phyloP scores from a whole-genome alignment of 2,888 invertebrate genomes.

The Scaeva pyrastri region DNA sequence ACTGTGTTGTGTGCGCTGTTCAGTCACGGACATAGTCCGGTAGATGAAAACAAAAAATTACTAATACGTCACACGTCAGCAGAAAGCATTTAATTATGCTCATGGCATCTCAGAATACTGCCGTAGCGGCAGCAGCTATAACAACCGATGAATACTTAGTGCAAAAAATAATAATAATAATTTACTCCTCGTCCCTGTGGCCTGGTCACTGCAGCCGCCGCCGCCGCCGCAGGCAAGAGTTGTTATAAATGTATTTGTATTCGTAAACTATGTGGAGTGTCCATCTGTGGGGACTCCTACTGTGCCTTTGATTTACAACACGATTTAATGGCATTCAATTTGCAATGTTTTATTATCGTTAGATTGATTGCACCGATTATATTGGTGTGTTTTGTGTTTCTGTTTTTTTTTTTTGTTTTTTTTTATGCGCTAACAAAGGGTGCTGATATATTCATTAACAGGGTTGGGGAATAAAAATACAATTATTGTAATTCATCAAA shows the following conservation, averaged over 20 bases:
- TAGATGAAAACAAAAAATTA: conserved; percentile 67
- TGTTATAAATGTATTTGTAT: neutral
- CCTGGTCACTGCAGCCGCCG: neutral
- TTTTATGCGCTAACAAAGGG: conserved; percentile 45
- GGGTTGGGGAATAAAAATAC: conserved; percentile 20
- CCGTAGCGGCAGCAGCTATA: conserved; percentile 62
- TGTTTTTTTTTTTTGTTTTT: conserved; percentile 46
- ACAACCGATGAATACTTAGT: conserved; percentile 68
- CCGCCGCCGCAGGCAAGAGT: neutral
- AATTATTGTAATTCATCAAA: conserved; percentile 62
- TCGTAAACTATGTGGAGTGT: conserved; percentile 23
- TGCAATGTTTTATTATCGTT: conserved; percentile 70
- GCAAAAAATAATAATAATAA: conserved; percentile 57
- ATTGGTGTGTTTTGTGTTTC: conserved; percentile 64
- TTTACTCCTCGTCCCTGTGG: conserved; percentile 58
- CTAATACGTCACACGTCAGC: conserved; percentile 73
- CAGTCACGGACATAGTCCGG: conserved; percentile 45
- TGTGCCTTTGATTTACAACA: conserved; percentile 71
- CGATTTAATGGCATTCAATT: conserved; percentile 74
- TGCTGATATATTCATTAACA: conserved; percentile 45
- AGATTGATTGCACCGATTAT: conserved; percentile 73
- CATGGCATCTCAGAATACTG: conserved; percentile 65
- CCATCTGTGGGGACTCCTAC: conserved; percentile 70
- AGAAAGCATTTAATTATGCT: conserved; percentile 73
- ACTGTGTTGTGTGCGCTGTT: conserved; percentile 1